Percentiles rank a stretch among this genome's conserved stretches.
phyloP scores from a whole-genome alignment of 2,888 invertebrate genomes.

The Spisula subtruncata region DNA sequence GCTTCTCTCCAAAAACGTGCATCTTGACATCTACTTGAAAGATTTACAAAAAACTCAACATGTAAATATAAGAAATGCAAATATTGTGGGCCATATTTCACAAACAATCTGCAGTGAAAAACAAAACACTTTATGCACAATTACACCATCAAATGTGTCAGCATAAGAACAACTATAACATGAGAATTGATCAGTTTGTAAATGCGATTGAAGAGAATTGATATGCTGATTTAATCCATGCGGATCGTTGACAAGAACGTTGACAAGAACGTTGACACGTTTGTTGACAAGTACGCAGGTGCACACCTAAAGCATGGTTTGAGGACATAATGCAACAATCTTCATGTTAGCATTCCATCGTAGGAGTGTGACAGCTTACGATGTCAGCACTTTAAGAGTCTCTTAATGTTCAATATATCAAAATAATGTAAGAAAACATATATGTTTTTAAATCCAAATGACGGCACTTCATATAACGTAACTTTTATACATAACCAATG shows the following conservation, averaged over 20 bases:
- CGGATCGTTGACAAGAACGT: neutral
- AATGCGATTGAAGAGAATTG: slow-evolving; percentile 9
- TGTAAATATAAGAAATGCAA: neutral
- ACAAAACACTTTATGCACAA: slow-evolving; percentile 39
- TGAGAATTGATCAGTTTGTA: neutral
- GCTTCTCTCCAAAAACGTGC: neutral
- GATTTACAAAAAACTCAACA: slow-evolving; percentile 2
- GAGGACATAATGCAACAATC: neutral
- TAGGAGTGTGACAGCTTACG: neutral
- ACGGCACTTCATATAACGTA: neutral
- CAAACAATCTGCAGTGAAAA: slow-evolving; percentile 12
- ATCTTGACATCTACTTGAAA: slow-evolving; percentile 19
- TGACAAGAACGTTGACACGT: too few relatives aligned
- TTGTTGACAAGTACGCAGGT: slow-evolving; percentile 14
- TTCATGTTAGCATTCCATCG: neutral
- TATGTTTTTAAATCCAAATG: neutral
- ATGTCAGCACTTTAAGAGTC: neutral
- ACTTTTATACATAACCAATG: neutral
- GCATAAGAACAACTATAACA: neutral
- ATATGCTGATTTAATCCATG: slow-evolving; percentile 2
- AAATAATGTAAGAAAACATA: neutral
- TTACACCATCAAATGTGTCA: slow-evolving; percentile 11
- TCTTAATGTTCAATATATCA: neutral
- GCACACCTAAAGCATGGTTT: neutral
- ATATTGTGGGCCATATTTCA: slow-evolving; percentile 38